phyloP scores from a whole-genome alignment of 2,888 invertebrate genomes.

The Cyaniris semiargus region DNA sequence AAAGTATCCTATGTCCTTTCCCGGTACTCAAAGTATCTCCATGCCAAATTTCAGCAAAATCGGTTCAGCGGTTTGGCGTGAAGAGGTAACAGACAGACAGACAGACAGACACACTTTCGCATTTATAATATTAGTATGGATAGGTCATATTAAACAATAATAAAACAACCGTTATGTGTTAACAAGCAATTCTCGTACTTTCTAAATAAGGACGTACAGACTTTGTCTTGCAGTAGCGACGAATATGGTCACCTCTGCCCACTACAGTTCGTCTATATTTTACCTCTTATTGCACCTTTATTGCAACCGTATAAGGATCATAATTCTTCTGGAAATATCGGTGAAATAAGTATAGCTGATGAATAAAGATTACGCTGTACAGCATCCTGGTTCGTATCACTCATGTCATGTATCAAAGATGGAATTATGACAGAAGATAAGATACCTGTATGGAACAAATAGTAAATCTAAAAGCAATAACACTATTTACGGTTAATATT shows the following conservation, averaged over 20 bases:
- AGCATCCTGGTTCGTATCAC: slow-evolving; percentile 16
- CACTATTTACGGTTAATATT: neutral
- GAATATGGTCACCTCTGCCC: slow-evolving; percentile 9
- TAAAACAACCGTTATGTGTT: neutral
- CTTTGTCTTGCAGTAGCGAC: slow-evolving; percentile 16
- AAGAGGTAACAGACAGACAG: too few species aligned
- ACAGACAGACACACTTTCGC: too few species aligned
- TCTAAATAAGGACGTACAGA: slow-evolving; percentile 18
- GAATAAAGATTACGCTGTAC: slow-evolving; percentile 1
- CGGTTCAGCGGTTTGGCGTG: too few species aligned
- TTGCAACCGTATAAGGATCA: neutral
- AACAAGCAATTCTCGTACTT: slow-evolving; percentile 13
- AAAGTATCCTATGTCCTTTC: too few species aligned
- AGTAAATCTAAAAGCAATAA: neutral
- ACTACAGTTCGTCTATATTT: neutral
- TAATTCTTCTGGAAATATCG: neutral
- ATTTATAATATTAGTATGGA: too few species aligned
- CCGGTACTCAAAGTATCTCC: too few species aligned
- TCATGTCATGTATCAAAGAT: neutral
- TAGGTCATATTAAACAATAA: neutral
- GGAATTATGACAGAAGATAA: slow-evolving; percentile 7
- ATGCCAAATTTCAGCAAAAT: too few species aligned
- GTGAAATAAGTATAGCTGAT: neutral
- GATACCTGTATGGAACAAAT: neutral
- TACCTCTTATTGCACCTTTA: neutral